Percentiles rank a stretch among this genome's conserved stretches.
Conservation (phyloP, 2,113 vertebrate genomes). For the Pseudopipra pipra region DNA sequence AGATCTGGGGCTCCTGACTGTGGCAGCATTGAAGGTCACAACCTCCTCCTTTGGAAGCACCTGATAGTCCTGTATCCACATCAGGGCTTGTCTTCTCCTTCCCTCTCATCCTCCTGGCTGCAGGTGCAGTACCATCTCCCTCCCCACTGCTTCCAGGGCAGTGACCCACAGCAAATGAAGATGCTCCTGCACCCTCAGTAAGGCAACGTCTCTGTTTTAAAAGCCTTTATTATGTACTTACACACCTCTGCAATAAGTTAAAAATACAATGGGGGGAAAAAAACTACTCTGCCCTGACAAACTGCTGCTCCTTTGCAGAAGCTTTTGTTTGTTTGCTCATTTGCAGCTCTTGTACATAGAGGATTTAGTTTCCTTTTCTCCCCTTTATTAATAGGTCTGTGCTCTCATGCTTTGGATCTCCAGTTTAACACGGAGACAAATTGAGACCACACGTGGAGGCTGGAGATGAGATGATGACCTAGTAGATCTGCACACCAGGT, state of each 20-base stretch:
- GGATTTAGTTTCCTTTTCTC: neutral
- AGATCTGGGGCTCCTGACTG: accelerated
- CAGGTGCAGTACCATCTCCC: accelerated
- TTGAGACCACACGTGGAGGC: neutral
- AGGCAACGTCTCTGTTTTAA: neutral
- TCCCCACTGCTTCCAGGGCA: neutral
- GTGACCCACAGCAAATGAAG: neutral
- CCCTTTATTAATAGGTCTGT: neutral
- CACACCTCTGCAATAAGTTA: neutral
- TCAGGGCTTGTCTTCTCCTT: neutral
- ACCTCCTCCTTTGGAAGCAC: neutral
- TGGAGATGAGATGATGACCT: neutral
- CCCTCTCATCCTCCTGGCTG: neutral
- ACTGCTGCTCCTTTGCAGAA: neutral
- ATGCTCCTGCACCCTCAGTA: neutral
- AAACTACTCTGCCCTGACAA: neutral
- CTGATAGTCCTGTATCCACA: accelerated
- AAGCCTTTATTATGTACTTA: neutral
- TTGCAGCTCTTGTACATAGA: neutral
- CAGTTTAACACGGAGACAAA: neutral
- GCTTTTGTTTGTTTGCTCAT: neutral
- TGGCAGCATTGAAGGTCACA: neutral
- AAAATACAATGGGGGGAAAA: neutral
- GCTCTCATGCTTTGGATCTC: neutral
- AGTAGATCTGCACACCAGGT: neutral